Conservation (phyloP, 2,888 invertebrate species). For the Aphodius granarius region DNA sequence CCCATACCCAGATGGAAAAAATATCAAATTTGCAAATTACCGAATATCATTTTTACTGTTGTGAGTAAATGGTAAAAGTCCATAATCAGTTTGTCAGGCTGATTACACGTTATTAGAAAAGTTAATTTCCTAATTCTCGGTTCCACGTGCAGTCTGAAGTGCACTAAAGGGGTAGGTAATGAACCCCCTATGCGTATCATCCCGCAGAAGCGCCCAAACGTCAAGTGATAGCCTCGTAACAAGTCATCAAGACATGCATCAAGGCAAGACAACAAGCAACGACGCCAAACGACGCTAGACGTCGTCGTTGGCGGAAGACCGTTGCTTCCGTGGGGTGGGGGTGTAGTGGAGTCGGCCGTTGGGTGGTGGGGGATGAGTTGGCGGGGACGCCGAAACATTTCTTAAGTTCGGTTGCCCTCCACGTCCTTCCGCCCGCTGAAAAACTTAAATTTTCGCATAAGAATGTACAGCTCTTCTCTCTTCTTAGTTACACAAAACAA, state of each 20-base stretch:
- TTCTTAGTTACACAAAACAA: constrained; percentile 13
- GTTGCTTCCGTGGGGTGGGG: constrained; percentile 25
- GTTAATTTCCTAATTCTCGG: not conserved
- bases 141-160: not conserved
- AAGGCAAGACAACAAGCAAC: not conserved
- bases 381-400: constrained; percentile 26
- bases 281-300: not conserved
- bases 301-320: not conserved
- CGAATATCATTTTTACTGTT: too few relatives aligned
- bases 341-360: constrained; percentile 36
- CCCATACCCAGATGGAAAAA: too few relatives aligned
- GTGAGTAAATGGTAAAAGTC: too few relatives aligned
- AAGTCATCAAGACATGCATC: not conserved
- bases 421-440: not conserved
- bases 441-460: constrained; percentile 17
- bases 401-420: not conserved
- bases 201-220: not conserved
- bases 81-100: too few relatives aligned
- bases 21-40: too few relatives aligned
- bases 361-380: constrained; percentile 40
- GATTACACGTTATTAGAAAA: too few relatives aligned
- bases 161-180: not conserved
- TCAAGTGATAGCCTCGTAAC: not conserved
- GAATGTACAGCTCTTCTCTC: constrained; percentile 14
- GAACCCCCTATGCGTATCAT: not conserved